Evolutionary conservation across 1,140 invertebrate species (phyloP), one percentile per base, ranked within the genome.

Genomic region (Limonius californicus): DNA sequence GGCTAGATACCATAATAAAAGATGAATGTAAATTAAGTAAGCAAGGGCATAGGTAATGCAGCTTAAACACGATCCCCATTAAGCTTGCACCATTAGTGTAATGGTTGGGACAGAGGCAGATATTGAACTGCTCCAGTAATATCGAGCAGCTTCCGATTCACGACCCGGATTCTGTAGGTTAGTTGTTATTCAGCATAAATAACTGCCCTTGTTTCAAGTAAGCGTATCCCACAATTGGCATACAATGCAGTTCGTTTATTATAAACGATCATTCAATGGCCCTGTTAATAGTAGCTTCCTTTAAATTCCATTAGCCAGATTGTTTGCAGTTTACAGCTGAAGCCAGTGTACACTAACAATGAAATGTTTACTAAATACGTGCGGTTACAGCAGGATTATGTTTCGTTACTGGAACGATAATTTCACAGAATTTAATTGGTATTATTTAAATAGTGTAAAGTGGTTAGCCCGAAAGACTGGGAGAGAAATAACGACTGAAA

Each of bases 31-130:
- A 35, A 35, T 8, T 35, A 35, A 35, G 32, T 35, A n/a, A n/a
- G n/a, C 8, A 35, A n/a, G 8, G 8, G 8, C 32, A 45, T 18
- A n/a, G 4, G 23, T 45, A 45, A 45, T 45, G 42, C 42, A 6
- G 14, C 12, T 45, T 15, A 12, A 45, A 45, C 12, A 45, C 2
- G 42, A n/a, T 45, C 14, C 16, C 42, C 42, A 45, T 45, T 45
- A 45, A 45, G 16, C 42, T 18, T 45, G 16, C 42, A 45, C 42
- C 42, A 45, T 45, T 45, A 45, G n/a, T 45, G 42, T 45, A 45
- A 45, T 45, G 12, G 42, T 45, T 27, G 16, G 16, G 42, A 45
- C n/a, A 45, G n/a, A 12, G 42, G 12, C 42, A 45, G 23, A 27
- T 45, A 45, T 45, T 18, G n/a, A 45, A 45, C 42, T 45, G 16